A percentile compares a stretch with the other conserved stretches of the same genome.
Evolutionary conservation across 2,888 invertebrate species (phyloP).

Genomic region (Mamestra brassicae): DNA sequence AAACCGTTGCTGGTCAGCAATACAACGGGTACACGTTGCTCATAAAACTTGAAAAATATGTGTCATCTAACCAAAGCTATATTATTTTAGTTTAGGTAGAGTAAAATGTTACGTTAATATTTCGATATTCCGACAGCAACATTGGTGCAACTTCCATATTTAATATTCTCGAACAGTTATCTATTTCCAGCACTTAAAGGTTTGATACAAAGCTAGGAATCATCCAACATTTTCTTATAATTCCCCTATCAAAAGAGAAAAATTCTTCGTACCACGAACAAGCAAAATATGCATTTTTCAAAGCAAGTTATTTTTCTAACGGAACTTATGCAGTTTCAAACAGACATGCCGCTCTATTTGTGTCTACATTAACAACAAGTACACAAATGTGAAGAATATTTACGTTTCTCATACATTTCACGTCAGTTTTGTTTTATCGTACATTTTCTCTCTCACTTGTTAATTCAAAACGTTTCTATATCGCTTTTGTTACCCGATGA

Average conservation of each 20-base stretch:
- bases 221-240: too few relatives aligned
- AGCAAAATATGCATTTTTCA: slow-evolving; percentile 39
- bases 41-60: not conserved
- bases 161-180: not conserved
- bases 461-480: slow-evolving; percentile 22
- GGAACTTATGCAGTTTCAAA: slow-evolving; percentile 40
- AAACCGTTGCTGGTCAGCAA: too few relatives aligned
- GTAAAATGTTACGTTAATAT: too few relatives aligned
- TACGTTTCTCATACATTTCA: slow-evolving; percentile 32
- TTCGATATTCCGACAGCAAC: not conserved
- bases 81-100: not conserved
- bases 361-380: slow-evolving; percentile 48
- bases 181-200: not conserved
- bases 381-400: slow-evolving; percentile 47
- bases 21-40: too few relatives aligned
- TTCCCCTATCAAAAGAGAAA: not conserved
- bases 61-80: not conserved
- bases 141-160: not conserved
- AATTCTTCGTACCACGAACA: slow-evolving; percentile 15
- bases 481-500: not conserved
- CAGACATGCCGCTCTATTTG: slow-evolving; percentile 50
- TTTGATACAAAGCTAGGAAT: not conserved
- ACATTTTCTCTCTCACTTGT: slow-evolving; percentile 13
- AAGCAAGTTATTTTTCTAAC: slow-evolving; percentile 30
- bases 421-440: slow-evolving; percentile 16